Evolutionary conservation across 2,113 vertebrate genomes (phyloP), one percentile per base, ranked within the genome.

Genomic region (Hipposideros armiger): DNA sequence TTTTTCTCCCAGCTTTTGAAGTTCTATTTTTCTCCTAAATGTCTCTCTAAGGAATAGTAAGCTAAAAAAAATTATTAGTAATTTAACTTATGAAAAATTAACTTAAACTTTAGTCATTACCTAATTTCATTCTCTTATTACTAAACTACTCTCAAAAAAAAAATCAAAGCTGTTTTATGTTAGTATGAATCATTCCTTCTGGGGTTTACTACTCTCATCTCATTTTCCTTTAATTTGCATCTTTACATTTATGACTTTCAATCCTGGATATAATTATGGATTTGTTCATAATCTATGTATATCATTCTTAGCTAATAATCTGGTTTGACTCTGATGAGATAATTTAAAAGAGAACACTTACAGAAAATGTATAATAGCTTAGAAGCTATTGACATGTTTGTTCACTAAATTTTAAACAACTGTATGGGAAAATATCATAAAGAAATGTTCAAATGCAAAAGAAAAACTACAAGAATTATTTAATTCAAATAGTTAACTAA

Each of bases 81-180:
- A 89, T 74, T 81, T 86, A 19, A 85, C 45, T 88, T 66, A 64
- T 78, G 4, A 92, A 70, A 94, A 91, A n/a, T n/a, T 52, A 88
- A 73, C 5, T 87, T 69, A 62, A 89, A 76, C 17, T 70, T 76
- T 89, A 86, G 32, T 40, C 2, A 28, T 7, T 54, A 69, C 11
- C 47, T 70, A 58, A 91, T 60, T 82, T 93, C 9, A 77, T 86
- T 60, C 26, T 85, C 24, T 87, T 70, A 84, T 17, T 87, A 84
- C 30, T 90, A 93, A 64, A 45, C 0, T 3, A 16, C 9, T 90
- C 11, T 85, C 5, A 69, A 74, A 36, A 83, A 67, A 78, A 60
- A 88, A 92, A 20, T 17, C 47, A 91, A 60, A 26, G 5, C 6
- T 72, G 62, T 74, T 74, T 95, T 84, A 72, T 77, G 6, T 64